Evolutionary conservation across 2,113 vertebrate species (phyloP), one percentile per base, ranked within the genome.

Genomic region (Scomber colias): DNA sequence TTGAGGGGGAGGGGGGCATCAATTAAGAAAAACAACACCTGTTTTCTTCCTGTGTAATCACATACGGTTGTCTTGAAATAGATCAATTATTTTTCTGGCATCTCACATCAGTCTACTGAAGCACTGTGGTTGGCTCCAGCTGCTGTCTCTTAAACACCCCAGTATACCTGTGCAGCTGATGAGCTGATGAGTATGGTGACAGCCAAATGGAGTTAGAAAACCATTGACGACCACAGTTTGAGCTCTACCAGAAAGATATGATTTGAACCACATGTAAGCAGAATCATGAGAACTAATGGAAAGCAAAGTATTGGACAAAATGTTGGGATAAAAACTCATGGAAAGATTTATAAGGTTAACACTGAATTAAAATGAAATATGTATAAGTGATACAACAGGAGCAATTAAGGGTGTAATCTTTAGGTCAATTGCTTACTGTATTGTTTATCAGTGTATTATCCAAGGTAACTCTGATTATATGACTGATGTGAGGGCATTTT

Each of bases 11-110:
- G 30, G 27, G 44, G 16, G 53, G 10, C 45, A 70, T 79, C 75
- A 50, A 45, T 77, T 15, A 70, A 48, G 60, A 11, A 64, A 64
- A 73, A 68, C 81, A 69, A 48, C 30, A 50, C 19, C 12, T 2
- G 9, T 30, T 59, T 44, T 77, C 62, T 59, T 45, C 50, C 61
- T 40, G 35, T 40, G 46, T 69, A 48, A 61, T 64, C 45, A 27
- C 56, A 65, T 21, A 24, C n/a, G 24, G 19, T 27, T 11, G 15
- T 30, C 21, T 35, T 62, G 46, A 59, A 46, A 59, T 51, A 2
- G 53, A 70, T 81, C 64, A 24, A 84, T 78, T 61, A 62, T n/a
- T 56, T 50, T 45, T 31, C 69, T 64, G 81, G 27, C 44, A 35
- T 64, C 44, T 56, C 68, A 55, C 35, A 51, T 45, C 19, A 16